phyloP scores from a whole-genome alignment of 2,113 vertebrate genomes.

The Hippocampus guttulatus region DNA sequence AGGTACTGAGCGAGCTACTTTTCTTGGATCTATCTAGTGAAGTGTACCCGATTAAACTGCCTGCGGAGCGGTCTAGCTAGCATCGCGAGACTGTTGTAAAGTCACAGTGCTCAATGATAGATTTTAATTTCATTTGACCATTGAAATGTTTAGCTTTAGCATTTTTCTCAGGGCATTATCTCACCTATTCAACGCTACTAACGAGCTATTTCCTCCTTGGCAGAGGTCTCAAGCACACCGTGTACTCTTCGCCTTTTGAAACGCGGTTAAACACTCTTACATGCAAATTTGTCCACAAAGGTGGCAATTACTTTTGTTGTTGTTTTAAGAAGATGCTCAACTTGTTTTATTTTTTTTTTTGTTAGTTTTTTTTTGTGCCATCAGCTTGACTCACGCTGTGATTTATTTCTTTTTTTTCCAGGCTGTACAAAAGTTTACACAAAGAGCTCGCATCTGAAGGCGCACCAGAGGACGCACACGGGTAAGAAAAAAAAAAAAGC shows the following conservation, averaged over 20 bases:
- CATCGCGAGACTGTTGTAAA: not conserved
- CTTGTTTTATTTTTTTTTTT: not conserved
- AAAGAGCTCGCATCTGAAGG: constrained; percentile 93
- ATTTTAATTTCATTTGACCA: not conserved
- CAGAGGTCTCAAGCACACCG: not conserved
- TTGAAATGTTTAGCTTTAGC: not conserved
- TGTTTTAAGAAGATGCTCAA: not conserved
- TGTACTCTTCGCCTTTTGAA: not conserved
- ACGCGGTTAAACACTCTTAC: not conserved
- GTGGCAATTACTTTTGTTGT: not conserved
- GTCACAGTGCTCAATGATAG: not conserved
- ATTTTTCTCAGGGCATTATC: not conserved
- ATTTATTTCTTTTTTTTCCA: constrained; percentile 44
- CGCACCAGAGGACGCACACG: constrained; percentile 89
- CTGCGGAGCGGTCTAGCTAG: not conserved
- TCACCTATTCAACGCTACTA: not conserved
- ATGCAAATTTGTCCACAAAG: not conserved
- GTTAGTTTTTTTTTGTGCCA: not conserved
- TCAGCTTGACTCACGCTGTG: not conserved
- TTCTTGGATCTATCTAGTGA: not conserved
- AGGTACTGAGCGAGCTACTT: too few species aligned
- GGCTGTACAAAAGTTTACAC: constrained; percentile 91
- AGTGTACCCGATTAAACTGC: not conserved
- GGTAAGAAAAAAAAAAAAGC: constrained; percentile 62
- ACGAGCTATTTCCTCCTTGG: not conserved